Percentiles rank a stretch among this genome's conserved stretches.
These are phyloP conservation scores for Endotricha flammealis DNA, from an alignment of 2,888 invertebrate species.

Conservation along the genomic window DNA sequence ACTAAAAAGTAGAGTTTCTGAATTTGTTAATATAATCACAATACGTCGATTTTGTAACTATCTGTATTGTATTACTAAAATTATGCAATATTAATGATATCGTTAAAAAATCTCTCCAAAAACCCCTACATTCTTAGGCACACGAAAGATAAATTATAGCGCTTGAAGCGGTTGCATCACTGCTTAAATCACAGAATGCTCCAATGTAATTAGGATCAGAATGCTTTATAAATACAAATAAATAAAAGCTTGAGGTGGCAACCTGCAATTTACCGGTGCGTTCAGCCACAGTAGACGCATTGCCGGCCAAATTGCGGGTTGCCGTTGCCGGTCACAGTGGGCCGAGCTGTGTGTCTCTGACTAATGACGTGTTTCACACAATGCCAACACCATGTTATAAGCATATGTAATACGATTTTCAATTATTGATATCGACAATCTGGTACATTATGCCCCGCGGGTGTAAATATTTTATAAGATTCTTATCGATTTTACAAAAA, in stretches of 20 bases:
- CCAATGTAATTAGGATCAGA: constrained; percentile 68
- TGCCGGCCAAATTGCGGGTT: constrained; percentile 64
- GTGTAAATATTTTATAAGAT: constrained; percentile 13
- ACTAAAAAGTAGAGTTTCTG: too few species aligned
- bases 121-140: too few species aligned
- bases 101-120: too few species aligned
- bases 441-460: constrained; percentile 53
- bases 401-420: constrained; percentile 55
- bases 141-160: too few species aligned
- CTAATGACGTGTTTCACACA: constrained; percentile 65
- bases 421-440: constrained; percentile 47
- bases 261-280: constrained; percentile 64
- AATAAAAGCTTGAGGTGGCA: constrained; percentile 73
- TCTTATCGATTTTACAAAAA: too few species aligned
- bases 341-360: constrained; percentile 54
- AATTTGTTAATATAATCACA: too few species aligned
- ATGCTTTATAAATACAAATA: constrained; percentile 73
- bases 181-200: constrained; percentile 56
- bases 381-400: constrained; percentile 49
- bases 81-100: too few species aligned
- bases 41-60: too few species aligned
- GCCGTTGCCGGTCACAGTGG: constrained; percentile 16
- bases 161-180: constrained; percentile 13
- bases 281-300: constrained; percentile 36
- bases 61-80: too few species aligned